Evolutionary conservation across 2,113 vertebrate genomes (phyloP), one percentile per base, ranked within the genome.

Genomic region (Tympanuchus pallidicinctus): DNA sequence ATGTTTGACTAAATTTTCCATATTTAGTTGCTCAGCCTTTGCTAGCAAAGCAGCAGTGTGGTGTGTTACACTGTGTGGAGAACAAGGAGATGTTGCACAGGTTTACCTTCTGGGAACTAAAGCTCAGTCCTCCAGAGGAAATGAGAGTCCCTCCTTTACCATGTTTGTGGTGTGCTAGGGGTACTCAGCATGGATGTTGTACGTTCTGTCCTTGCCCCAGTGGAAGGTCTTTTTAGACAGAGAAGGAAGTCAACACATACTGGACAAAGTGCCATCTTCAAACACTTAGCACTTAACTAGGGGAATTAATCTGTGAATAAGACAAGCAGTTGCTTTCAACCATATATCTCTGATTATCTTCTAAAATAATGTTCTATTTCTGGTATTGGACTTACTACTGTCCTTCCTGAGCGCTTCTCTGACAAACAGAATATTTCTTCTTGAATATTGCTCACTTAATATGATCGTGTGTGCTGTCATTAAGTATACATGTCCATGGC

Each of bases 151-250:
- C 14, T 88, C 22, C 71, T 17, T 38, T 52, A 8, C 25, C 13
- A 9, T 22, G 3, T 25, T 36, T 9, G 15, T 1, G 1, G 25
- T 32, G n/a, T 27, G 17, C 45, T 18, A 8, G 50, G 8, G 24
- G 70, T 0, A 1, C 22, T 74, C 40, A 14, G 34, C 2, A 0
- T 52, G 66, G 36, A 43, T 15, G 5, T 73, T 56, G 4, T 4
- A 0, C 72, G 20, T 38, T 40, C 24, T 79, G 36, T 45, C 75
- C 54, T 74, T 73, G 57, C 47, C 42, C 36, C 7, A 11, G 17
- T 38, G 64, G 70, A 28, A 77, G 47, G 64, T 28, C 50, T 75
- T 27, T 72, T 43, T 6, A 50, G 50, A 8, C 45, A 69, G 90
- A 34, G 76, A 30, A 43, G 57, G 86, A 84, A 54, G 67, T 76